phyloP scores from a whole-genome alignment of 2,797 vertebrate genomes.

The Adrianichthys oophorus region DNA sequence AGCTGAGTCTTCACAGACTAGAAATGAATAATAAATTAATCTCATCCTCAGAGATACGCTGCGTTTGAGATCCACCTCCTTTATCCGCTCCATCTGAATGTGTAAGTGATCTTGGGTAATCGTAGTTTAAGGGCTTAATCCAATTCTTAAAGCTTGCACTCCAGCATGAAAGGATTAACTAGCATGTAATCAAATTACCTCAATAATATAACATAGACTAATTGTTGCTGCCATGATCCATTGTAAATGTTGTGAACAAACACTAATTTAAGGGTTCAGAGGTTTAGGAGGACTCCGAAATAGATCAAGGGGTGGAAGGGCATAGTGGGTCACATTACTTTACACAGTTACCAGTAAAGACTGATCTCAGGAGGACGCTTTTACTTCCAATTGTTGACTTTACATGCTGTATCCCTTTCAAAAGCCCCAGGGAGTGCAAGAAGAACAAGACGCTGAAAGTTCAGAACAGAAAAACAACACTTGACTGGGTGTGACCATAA shows the following conservation, averaged over 20 bases:
- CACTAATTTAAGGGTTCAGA: conserved; percentile 66
- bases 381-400: conserved; percentile 26
- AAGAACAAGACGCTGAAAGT: conserved; percentile 42
- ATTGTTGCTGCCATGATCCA: conserved; percentile 64
- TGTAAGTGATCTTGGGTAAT: conserved; percentile 71
- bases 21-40: conserved; percentile 66
- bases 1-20: conserved; percentile 58
- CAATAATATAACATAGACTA: conserved; percentile 70
- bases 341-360: conserved; percentile 28
- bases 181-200: conserved; percentile 77
- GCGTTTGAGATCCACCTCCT: conserved; percentile 56
- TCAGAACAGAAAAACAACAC: conserved; percentile 59
- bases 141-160: conserved; percentile 71
- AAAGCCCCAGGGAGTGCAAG: conserved; percentile 40
- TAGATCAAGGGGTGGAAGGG: conserved; percentile 51
- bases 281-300: conserved; percentile 69
- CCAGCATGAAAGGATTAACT: conserved; percentile 74
- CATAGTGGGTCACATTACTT: conserved; percentile 38
- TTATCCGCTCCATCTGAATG: conserved; percentile 69
- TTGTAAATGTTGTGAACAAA: conserved; percentile 71
- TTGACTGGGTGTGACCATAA: conserved; percentile 57
- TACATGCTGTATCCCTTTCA: conserved; percentile 36
- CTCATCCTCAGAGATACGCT: conserved; percentile 57
- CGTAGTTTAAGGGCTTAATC: conserved; percentile 77
- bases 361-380: conserved; percentile 12